A percentile compares a stretch with the other conserved stretches of the same genome.
Evolutionary conservation across 2,113 vertebrate genomes (phyloP).

Genomic region (Etheostoma spectabile): DNA sequence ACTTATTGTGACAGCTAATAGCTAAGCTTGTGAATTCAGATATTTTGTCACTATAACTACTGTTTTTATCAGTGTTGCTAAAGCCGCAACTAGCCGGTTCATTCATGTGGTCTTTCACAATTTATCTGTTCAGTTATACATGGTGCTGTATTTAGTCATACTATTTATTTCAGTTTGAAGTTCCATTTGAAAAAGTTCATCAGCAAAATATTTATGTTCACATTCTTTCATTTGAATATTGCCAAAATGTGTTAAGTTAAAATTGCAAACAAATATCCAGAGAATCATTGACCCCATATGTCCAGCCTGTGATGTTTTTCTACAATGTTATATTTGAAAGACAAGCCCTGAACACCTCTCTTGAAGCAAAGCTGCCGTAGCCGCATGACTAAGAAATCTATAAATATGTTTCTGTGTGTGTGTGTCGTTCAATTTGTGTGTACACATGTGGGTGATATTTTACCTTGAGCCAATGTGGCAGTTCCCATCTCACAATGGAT

Average conservation of each 20-base stretch:
- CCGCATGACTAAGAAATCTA: slow-evolving; percentile 34
- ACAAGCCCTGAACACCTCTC: slow-evolving; percentile 23
- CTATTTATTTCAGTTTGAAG: background rate
- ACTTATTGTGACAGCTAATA: background rate
- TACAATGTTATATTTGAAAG: slow-evolving; percentile 25
- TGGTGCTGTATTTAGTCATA: background rate
- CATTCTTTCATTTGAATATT: background rate
- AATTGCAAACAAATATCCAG: background rate
- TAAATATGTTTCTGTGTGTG: slow-evolving; percentile 23
- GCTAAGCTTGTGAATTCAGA: background rate
- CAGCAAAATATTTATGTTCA: background rate
- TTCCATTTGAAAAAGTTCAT: background rate
- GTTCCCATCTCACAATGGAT: slow-evolving; percentile 63
- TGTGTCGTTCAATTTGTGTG: slow-evolving; percentile 31
- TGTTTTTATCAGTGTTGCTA: background rate
- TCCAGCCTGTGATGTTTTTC: slow-evolving; percentile 2
- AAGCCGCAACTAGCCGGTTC: background rate
- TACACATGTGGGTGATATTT: slow-evolving; percentile 59
- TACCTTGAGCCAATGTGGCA: slow-evolving; percentile 69
- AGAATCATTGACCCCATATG: slow-evolving; percentile 6
- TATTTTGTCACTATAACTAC: background rate
- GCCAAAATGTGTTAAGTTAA: background rate
- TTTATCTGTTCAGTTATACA: background rate
- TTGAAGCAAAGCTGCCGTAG: slow-evolving; percentile 9
- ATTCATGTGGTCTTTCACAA: background rate